Evolutionary conservation across 2,797 vertebrate species (phyloP).

Genomic region (Sebastes baramenuke): DNA sequence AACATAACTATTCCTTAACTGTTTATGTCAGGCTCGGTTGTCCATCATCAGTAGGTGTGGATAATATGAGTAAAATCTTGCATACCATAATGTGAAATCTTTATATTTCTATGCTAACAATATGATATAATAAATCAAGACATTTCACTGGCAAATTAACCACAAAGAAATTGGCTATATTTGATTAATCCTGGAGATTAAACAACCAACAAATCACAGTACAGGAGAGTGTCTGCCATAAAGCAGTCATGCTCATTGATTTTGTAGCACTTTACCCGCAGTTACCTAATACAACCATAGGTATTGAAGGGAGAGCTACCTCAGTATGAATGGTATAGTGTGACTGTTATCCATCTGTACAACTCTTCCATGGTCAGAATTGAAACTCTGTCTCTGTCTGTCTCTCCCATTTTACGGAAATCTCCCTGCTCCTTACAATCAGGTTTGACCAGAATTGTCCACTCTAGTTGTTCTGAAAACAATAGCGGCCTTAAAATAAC

Average conservation of each 20-base stretch:
- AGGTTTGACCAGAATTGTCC: slow-evolving; percentile 1
- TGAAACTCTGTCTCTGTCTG: neutral
- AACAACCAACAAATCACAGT: neutral
- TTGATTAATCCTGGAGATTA: neutral
- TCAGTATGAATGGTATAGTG: neutral
- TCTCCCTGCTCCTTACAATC: neutral
- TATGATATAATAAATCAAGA: neutral
- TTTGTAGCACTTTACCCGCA: neutral
- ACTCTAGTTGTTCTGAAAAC: neutral
- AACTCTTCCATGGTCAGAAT: neutral
- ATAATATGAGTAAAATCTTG: neutral
- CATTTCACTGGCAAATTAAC: neutral
- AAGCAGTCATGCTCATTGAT: neutral
- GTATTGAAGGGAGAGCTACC: neutral
- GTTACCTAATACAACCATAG: neutral
- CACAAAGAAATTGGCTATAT: neutral
- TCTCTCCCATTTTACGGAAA: neutral
- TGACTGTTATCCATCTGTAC: neutral
- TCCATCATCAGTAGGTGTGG: neutral
- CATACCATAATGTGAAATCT: neutral
- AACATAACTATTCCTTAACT: neutral
- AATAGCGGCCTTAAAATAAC: neutral
- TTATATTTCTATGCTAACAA: neutral
- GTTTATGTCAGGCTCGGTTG: neutral
- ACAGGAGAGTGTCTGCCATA: neutral